Evolutionary conservation across 2,888 invertebrate species (phyloP).

Genomic region (Orthonychiurus folsomi): DNA sequence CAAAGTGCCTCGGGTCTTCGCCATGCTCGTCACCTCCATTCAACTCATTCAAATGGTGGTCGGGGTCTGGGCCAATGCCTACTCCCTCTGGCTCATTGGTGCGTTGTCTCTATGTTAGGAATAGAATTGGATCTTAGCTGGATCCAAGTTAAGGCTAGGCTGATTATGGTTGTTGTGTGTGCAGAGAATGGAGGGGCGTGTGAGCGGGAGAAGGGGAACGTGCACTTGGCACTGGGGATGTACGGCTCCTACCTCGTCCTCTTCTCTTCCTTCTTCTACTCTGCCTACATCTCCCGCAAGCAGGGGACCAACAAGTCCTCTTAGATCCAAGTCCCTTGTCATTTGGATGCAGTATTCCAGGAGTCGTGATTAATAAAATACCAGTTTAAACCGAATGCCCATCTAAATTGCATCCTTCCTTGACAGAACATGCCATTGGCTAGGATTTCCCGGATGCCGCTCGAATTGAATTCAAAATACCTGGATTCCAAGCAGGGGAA

Average conservation of each 20-base stretch:
- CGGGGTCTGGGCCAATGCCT: constrained; percentile 72
- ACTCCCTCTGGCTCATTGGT: constrained; percentile 20
- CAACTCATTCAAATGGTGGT: constrained; percentile 90
- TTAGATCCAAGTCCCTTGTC: too few relatives aligned
- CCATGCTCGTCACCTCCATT: constrained; percentile 83
- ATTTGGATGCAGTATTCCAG: too few relatives aligned
- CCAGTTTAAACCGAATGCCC: too few relatives aligned
- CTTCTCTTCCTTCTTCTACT: constrained; percentile 88
- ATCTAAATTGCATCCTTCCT: too few relatives aligned
- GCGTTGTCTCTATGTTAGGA: not conserved
- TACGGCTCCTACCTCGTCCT: constrained; percentile 89
- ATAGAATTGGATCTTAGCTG: too few relatives aligned
- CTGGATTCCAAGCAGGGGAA: too few relatives aligned
- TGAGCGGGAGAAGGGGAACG: constrained; percentile 49
- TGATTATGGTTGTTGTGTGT: not conserved
- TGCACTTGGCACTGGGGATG: constrained; percentile 80
- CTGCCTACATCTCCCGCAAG: constrained; percentile 58
- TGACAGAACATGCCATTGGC: too few relatives aligned
- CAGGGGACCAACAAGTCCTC: constrained; percentile 4
- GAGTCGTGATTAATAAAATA: too few relatives aligned
- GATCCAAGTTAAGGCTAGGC: not conserved
- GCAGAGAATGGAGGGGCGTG: constrained; percentile 21
- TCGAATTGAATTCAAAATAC: too few relatives aligned
- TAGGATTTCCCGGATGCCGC: too few relatives aligned
- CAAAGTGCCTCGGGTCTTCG: constrained; percentile 69